Evolutionary conservation across 30 jellyfish, hydroid and myxozoan species (phyloP).

Genomic region (Haliclystus octoradiatus): DNA sequence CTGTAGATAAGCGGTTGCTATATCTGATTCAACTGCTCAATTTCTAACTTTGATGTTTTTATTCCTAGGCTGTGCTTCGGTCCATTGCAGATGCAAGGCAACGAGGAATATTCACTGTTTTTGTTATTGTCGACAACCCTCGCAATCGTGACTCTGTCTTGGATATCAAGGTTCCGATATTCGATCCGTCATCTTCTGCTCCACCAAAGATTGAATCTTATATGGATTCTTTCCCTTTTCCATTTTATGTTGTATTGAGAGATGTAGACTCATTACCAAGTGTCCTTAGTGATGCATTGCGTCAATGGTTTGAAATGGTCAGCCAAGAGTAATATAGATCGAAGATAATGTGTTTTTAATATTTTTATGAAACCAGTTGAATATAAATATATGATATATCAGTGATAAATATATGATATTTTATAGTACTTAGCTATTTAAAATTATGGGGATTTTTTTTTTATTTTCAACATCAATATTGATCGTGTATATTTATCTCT

Average conservation of each 20-base stretch:
- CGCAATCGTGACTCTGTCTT: slow-evolving; percentile 76
- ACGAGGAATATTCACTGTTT: slow-evolving; percentile 75
- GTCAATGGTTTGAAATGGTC: slow-evolving; percentile 93
- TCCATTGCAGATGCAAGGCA: slow-evolving; percentile 70
- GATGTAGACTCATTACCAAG: slow-evolving; percentile 68
- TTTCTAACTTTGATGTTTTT: no score
- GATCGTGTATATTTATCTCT: no score
- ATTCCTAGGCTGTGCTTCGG: slow-evolving; percentile 45
- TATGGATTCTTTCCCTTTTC: slow-evolving; percentile 88
- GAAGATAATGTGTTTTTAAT: no score
- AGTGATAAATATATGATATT: no score
- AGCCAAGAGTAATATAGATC: no score
- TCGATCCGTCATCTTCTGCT: slow-evolving; percentile 49
- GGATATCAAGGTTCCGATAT: slow-evolving; percentile 82
- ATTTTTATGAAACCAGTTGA: no score
- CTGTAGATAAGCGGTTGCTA: no score
- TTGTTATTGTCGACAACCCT: slow-evolving; percentile 77
- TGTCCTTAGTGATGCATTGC: slow-evolving; percentile 73
- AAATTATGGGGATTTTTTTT: no score
- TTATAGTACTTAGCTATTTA: no score
- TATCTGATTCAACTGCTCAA: no score
- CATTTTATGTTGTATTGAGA: slow-evolving; percentile 60
- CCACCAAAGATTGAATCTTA: slow-evolving; percentile 62
- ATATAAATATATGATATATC: no score
- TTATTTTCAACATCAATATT: no score